Conservation (phyloP, 2,888 invertebrate genomes). For the Anoplius nigerrimus region DNA sequence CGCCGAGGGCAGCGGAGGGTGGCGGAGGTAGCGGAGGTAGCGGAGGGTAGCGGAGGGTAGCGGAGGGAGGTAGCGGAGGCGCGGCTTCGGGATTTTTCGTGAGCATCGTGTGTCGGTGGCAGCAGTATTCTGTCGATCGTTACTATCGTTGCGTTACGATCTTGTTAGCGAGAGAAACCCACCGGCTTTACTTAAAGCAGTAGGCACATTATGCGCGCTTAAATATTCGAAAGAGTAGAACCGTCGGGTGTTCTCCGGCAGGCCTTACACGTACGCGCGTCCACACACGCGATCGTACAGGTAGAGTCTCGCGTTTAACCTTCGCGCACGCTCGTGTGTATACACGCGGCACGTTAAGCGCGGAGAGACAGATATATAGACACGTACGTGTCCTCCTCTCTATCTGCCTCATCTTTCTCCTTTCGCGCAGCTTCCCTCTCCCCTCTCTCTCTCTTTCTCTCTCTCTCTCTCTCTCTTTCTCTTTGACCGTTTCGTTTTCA, state of each 20-base stretch:
- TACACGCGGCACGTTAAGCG: not conserved
- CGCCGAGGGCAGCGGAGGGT: too few relatives aligned
- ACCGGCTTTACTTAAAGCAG: not conserved
- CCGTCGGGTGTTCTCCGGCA: not conserved
- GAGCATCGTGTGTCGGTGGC: too few relatives aligned
- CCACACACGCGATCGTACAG: not conserved
- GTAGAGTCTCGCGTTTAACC: not conserved
- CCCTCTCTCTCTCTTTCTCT: constrained; percentile 4
- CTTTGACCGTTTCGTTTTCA: not conserved
- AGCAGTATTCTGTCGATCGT: constrained; percentile 30
- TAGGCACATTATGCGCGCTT: constrained; percentile 1
- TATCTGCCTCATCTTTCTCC: constrained; percentile 2
- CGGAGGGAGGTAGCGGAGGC: too few relatives aligned
- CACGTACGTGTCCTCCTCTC: not conserved
- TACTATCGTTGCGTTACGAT: constrained; percentile 40
- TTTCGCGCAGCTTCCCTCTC: not conserved
- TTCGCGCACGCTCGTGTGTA: not conserved
- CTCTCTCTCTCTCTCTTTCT: constrained; percentile 1
- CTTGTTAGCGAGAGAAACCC: constrained; percentile 31
- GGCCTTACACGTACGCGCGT: not conserved
- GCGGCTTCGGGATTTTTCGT: too few relatives aligned
- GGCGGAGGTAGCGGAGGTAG: too few relatives aligned
- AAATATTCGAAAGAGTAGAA: constrained; percentile 2
- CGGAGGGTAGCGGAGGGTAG: too few relatives aligned
- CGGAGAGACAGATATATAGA: not conserved